Conservation (phyloP, 2,797 vertebrate species). For the Anas georgica region DNA sequence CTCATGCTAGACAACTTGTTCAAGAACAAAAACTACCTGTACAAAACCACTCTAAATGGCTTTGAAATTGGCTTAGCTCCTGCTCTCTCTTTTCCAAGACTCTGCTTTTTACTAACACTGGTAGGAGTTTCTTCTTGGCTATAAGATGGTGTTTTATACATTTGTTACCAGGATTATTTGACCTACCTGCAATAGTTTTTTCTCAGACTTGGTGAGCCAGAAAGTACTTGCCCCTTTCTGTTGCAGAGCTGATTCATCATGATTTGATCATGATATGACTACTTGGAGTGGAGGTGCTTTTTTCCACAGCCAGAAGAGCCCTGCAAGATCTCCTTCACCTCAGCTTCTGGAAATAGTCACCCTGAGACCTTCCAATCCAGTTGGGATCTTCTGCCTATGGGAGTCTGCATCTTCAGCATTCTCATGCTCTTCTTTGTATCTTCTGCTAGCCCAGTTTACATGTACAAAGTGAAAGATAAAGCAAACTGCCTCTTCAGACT, state of each 20-base stretch:
- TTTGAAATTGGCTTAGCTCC: not conserved
- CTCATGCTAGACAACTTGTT: not conserved
- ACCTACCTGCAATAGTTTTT: not conserved
- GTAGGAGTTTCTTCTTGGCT: not conserved
- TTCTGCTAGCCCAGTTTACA: not conserved
- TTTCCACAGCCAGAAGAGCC: not conserved
- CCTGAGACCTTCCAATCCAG: not conserved
- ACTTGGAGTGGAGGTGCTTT: not conserved
- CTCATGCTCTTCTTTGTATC: fast-evolving
- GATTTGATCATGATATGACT: not conserved
- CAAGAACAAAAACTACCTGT: not conserved
- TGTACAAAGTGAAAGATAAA: not conserved
- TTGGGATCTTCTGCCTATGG: fast-evolving
- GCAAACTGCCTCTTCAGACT: not conserved
- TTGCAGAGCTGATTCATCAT: not conserved
- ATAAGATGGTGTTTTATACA: not conserved
- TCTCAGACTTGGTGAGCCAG: not conserved
- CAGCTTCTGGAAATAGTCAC: not conserved
- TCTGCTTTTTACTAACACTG: not conserved
- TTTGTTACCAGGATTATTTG: not conserved
- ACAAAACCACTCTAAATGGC: not conserved
- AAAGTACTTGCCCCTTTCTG: not conserved
- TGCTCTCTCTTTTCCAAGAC: not conserved
- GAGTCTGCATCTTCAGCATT: not conserved
- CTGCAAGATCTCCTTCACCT: not conserved